Evolutionary conservation across 2,888 invertebrate genomes (phyloP), one percentile per base, ranked within the genome.

Genomic region (Diabrotica balteata): DNA sequence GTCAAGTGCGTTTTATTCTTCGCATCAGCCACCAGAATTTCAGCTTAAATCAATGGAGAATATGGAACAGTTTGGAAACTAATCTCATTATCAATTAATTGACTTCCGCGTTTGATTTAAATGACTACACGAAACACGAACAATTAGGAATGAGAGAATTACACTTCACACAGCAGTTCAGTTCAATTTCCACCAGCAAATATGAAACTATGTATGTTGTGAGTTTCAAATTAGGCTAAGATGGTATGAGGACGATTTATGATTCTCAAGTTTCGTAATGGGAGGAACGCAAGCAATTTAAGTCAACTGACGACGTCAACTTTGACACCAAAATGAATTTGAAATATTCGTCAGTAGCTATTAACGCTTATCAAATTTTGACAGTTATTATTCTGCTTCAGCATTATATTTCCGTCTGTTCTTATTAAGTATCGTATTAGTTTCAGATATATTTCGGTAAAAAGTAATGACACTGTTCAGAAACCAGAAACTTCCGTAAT

Each of bases 11-110:
- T 11, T 59, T 50, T 17, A 63, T 63, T 67, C 67, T 63, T 63
- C 49, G 44, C 52, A 10, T 8, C n/a, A 10, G 44, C 49, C 22
- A 45, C 47, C 62, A 43, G 52, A 65, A 58, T 61, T 69, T 62
- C 53, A 64, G 67, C 59, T 67, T 65, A 53, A 69, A 69, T 67
- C 65, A 64, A 67, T 63, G 61, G 59, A 66, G 70, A 72, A 71
- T 64, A 71, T 65, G 66, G 59, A 69, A 67, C 71, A 69, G 71
- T 72, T 72, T 63, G 62, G 59, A 70, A 73, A 73, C 73, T 73
- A 73, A 73, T 73, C 73, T 68, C 71, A 68, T 73, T 67, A 70
- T 63, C 66, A 73, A 69, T 73, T 73, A 73, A 73, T 73, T 71
- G 73, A 71, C 73, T 73, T 71, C 67, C 67, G 68, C 68, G 60